Conservation (phyloP, 2,797 vertebrate species). For the Fistularia commersonii region DNA sequence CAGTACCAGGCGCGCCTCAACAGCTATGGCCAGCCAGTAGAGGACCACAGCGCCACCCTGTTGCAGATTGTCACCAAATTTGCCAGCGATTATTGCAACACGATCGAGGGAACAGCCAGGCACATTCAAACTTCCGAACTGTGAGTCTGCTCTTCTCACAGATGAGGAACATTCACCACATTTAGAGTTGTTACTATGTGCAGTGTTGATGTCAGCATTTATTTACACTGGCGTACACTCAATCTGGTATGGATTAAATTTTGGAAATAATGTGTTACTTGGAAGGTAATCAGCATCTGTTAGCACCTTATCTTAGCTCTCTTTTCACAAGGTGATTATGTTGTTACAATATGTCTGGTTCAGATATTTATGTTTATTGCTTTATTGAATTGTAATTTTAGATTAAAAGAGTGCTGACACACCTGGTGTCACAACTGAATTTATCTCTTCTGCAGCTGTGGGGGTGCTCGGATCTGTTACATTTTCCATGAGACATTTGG, state of each 20-base stretch:
- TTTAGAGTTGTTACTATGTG: constrained; percentile 1
- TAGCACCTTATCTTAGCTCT: constrained; percentile 25
- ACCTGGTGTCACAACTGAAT: constrained; percentile 30
- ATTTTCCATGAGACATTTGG: constrained; percentile 87
- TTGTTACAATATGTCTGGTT: constrained; percentile 37
- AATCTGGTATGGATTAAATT: constrained; percentile 1
- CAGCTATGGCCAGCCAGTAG: constrained; percentile 80
- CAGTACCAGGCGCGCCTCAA: constrained; percentile 81
- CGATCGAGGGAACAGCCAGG: constrained; percentile 81
- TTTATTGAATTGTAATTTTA: constrained; percentile 48
- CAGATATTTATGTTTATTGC: constrained; percentile 58
- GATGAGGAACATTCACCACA: no score
- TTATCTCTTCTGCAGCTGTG: constrained; percentile 69
- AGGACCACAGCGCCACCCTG: constrained; percentile 82
- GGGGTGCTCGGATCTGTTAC: constrained; percentile 83
- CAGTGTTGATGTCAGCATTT: constrained; percentile 16
- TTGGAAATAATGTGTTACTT: constrained; percentile 29
- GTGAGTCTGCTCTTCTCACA: constrained; percentile 62
- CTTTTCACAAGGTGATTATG: constrained; percentile 30
- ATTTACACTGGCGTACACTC: not conserved
- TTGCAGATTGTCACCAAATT: constrained; percentile 87
- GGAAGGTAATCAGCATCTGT: constrained; percentile 28
- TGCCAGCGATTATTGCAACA: constrained; percentile 82
- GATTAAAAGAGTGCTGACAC: constrained; percentile 22
- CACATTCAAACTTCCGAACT: constrained; percentile 83